phyloP scores from a whole-genome alignment of 2,797 vertebrate genomes.

The Novumbra hubbsi region DNA sequence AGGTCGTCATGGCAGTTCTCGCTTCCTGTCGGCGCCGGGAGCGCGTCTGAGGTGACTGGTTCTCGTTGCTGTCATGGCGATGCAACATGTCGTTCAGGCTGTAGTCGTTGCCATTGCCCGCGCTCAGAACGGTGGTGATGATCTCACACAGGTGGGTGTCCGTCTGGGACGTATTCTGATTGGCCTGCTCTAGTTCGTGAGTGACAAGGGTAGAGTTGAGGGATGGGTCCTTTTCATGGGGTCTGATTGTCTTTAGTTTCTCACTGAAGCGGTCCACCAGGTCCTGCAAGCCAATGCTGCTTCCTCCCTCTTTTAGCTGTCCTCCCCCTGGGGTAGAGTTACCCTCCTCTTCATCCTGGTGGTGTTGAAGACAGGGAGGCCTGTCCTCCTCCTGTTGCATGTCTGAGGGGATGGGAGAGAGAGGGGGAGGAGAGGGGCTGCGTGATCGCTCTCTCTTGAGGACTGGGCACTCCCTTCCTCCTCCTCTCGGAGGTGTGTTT shows the following conservation, averaged over 20 bases:
- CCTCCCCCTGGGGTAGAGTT: constrained; percentile 52
- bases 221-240: constrained; percentile 74
- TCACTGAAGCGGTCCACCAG: constrained; percentile 88
- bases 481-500: constrained; percentile 29
- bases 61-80: constrained; percentile 81
- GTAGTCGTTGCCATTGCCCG: constrained; percentile 82
- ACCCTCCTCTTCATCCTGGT: constrained; percentile 59
- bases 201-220: constrained; percentile 58
- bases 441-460: constrained; percentile 70
- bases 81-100: constrained; percentile 87
- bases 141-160: constrained; percentile 84
- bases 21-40: constrained; percentile 83
- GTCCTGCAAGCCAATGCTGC: constrained; percentile 78
- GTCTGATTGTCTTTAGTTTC: constrained; percentile 86
- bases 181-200: constrained; percentile 70
- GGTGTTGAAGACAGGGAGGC: constrained; percentile 81
- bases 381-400: constrained; percentile 73
- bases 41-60: constrained; percentile 86
- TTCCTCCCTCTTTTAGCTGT: constrained; percentile 64
- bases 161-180: constrained; percentile 71
- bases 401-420: constrained; percentile 83
- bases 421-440: constrained; percentile 86
- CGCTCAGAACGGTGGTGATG: constrained; percentile 86
- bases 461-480: constrained; percentile 61
- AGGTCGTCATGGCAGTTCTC: constrained; percentile 74